phyloP scores from a whole-genome alignment of 2,797 vertebrate genomes.

The Notolabrus celidotus region DNA sequence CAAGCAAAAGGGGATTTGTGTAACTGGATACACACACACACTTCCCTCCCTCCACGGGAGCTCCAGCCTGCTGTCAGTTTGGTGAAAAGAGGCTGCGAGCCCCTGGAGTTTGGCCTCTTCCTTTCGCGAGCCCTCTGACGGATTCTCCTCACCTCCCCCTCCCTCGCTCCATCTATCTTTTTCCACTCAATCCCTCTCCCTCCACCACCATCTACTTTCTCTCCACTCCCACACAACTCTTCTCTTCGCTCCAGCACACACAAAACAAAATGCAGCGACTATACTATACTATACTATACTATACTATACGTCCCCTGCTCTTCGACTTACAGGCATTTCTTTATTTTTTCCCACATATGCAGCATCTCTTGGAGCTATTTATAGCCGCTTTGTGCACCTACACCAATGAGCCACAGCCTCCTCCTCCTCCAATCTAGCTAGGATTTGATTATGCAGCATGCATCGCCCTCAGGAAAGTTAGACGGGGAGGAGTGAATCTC shows the following conservation, averaged over 20 bases:
- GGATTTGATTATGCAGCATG: constrained; percentile 59
- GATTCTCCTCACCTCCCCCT: constrained; percentile 53
- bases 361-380: constrained; percentile 73
- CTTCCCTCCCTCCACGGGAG: constrained; percentile 49
- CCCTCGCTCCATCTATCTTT: constrained; percentile 10
- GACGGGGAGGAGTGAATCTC: constrained; percentile 52
- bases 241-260: not conserved
- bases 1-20: constrained; percentile 53
- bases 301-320: constrained; percentile 32
- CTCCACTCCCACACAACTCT: constrained; percentile 17
- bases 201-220: not conserved
- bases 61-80: constrained; percentile 66
- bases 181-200: constrained; percentile 16
- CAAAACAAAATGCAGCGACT: constrained; percentile 25
- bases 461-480: constrained; percentile 55
- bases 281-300: too few relatives aligned
- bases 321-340: constrained; percentile 25
- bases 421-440: constrained; percentile 59
- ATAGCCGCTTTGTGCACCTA: constrained; percentile 75
- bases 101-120: constrained; percentile 63
- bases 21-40: constrained; percentile 65
- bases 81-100: constrained; percentile 58
- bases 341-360: constrained; percentile 12
- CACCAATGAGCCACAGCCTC: constrained; percentile 71
- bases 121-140: constrained; percentile 18